Conservation (phyloP, 2,797 vertebrate species). For the Hirundo rustica region DNA sequence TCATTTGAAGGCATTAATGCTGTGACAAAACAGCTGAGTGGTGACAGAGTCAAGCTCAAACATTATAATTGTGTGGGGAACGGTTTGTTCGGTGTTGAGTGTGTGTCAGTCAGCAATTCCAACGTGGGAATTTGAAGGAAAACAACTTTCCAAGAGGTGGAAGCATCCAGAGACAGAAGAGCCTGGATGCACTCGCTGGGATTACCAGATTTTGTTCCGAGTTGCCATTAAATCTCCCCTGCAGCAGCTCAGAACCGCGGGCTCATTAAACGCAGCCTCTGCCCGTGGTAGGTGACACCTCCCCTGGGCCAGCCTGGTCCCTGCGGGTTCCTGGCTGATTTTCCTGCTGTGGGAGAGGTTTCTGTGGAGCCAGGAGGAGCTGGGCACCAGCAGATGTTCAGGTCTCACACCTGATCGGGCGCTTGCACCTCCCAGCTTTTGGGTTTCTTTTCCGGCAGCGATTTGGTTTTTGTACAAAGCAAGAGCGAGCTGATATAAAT, state of each 20-base stretch:
- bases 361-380: background rate
- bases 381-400: background rate
- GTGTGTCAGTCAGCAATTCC: background rate
- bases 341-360: background rate
- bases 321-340: background rate
- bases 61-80: background rate
- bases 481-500: background rate
- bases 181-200: rapidly evolving
- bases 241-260: rapidly evolving
- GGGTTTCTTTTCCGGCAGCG: background rate
- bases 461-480: rapidly evolving
- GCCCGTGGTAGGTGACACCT: background rate
- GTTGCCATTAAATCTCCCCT: background rate
- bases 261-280: background rate
- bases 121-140: background rate
- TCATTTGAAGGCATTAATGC: background rate
- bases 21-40: background rate
- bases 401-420: background rate
- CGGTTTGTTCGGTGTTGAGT: background rate
- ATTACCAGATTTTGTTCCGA: background rate
- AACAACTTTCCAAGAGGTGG: background rate
- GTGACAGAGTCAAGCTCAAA: background rate
- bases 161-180: background rate
- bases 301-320: background rate
- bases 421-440: background rate